Base-by-base conservation (phyloP, 2,113 vertebrate genomes). In the Scalopus aquaticus region DNA sequence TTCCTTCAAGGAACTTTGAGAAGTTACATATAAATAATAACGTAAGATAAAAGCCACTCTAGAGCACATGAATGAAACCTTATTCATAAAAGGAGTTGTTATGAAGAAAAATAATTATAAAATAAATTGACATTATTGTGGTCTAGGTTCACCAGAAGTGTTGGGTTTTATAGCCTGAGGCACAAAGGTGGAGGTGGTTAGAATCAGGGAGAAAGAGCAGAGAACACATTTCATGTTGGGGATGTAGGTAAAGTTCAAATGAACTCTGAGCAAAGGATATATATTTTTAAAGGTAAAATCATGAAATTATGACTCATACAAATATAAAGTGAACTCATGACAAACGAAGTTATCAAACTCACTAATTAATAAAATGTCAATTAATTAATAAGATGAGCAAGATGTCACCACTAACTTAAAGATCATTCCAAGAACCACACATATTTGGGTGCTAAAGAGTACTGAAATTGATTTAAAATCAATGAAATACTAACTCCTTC, bases 401-500 rank as follows among this genome's bases (percentile, higher is more conserved):
- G 8, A 76, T 56, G 19, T 83, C 88, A 60, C 22, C 49, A 19
- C 7, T 87, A 30, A 70, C 4, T 30, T 74, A 81, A 80, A 42
- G 26, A 24, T 82, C 11, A 13, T 58, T 92, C 26, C 70, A 22
- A 58, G 49, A 90, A n/a, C 13, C 49, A 22, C 20, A 70, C 24
- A 16, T 37, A 44, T 9, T 17, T 39, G 74, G 35, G 39, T 20
- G 73, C 24, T 64, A 11, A 49, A 20, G 28, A 67, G 4, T 62
- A 1, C 60, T 81, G 35, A 64, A 46, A 6, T 56, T 22, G 72
- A 42, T 91, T 89, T 93, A 42, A 83, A 79, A 42, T 62, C 69
- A 44, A 84, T 22, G 37, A 20, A 91, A 74, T 72, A 64, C 30
- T 96, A 72, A n/a, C n/a, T 79, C 83, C 49, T 79, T 94, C 15